Base-by-base conservation (phyloP, 2,888 invertebrate genomes). In the Sphinx pinastri region DNA sequence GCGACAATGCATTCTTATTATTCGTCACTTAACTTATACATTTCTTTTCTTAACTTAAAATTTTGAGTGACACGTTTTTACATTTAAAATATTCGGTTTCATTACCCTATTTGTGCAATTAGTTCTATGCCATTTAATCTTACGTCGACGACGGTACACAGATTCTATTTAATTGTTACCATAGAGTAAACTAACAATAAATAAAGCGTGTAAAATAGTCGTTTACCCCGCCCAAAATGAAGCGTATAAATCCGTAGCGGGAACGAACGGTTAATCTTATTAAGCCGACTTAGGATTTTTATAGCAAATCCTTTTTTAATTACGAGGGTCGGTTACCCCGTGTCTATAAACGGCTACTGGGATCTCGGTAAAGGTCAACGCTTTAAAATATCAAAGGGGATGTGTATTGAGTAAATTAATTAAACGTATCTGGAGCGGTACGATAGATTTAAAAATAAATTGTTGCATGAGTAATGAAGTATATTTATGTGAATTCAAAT, bases 291-390 rank as follows among this genome's bases (percentile, higher is more conserved):
- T 60, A 60, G 16, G 55, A 57, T 16, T 60, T 60, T 60, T 63
- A 49, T 45, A 19, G 47, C 47, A 47, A 57, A 68, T 19, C 57
- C 57, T 19, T 63, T 47, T 47, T 47, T 47, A 63, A 63, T 63
- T 63, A 63, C 19, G 12, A 63, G 63, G 55, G 54, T 67, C 14
- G 31, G 14, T 8, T 51, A 14, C 67, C 55, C 49, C 19, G 31
- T 58, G 63, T 13, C 49, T 63, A 49, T 63, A 63, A 63, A 63
- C 47, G 49, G n/a, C 63, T 49, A 11, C 49, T 63, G 31, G 16
- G 67, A 31, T 68, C 57, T 58, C 57, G 66, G 55, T 68, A 74
- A 77, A 76, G 76, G 77, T 77, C 76, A 75, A 19, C 19, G 63
- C 13, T 63, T 49, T 49, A 49, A 63, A 63, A 63, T 49, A 19